A percentile compares a stretch with the other conserved stretches of the same genome.
Evolutionary conservation across 1,140 invertebrate genomes (phyloP).

Genomic region (Hesperophylax magnus): DNA sequence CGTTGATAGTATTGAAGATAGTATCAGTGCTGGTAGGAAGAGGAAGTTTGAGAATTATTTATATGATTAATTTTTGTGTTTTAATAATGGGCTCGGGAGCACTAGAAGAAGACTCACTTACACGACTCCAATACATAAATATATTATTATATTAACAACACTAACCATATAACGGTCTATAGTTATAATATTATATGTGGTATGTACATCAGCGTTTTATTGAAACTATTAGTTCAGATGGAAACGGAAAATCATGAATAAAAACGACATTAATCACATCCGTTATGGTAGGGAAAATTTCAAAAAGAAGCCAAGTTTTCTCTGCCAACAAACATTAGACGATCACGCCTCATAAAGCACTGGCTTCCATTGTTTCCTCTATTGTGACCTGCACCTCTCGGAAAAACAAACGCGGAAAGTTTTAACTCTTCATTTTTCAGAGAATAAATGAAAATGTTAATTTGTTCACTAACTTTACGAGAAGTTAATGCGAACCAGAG

Average conservation of each 20-base stretch:
- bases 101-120: no score
- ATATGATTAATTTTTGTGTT: no score
- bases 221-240: slow-evolving; percentile 2
- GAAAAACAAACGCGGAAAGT: slow-evolving; percentile 49
- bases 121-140: no score
- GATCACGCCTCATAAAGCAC: slow-evolving; percentile 53
- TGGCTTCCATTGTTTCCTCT: slow-evolving; percentile 37
- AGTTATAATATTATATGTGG: no score
- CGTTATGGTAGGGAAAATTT: slow-evolving; percentile 32
- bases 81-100: no score
- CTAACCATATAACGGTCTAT: no score
- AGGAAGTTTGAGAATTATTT: no score
- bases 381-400: background rate
- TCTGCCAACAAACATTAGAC: slow-evolving; percentile 42
- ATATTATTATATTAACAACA: no score
- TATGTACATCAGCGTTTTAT: background rate
- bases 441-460: slow-evolving; percentile 50
- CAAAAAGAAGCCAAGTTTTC: slow-evolving; percentile 26
- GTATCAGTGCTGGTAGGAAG: no score
- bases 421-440: slow-evolving; percentile 50
- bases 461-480: slow-evolving; percentile 20
- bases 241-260: slow-evolving; percentile 55
- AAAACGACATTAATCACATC: slow-evolving; percentile 57
- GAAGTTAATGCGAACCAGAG: slow-evolving; percentile 5
- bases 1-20: no score